Conservation (phyloP, 2,113 vertebrate species). For the Sylvicapra grimmia region DNA sequence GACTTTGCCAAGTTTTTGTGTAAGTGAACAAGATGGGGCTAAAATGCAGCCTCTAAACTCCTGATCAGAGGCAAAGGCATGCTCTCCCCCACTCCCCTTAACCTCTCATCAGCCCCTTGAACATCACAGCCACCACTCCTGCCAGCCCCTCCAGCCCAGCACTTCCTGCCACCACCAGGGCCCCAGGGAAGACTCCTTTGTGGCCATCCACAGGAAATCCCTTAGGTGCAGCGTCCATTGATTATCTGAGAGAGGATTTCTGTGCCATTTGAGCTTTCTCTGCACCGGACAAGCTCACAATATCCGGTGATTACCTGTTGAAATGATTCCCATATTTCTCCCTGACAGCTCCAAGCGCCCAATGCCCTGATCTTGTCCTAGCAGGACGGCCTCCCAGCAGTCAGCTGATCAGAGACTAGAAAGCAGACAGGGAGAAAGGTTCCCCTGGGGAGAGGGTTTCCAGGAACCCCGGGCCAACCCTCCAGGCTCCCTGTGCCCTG, state of each 20-base stretch:
- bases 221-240: not conserved
- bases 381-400: not conserved
- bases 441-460: not conserved
- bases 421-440: not conserved
- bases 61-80: not conserved
- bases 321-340: conserved; percentile 63
- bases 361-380: not conserved
- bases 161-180: not conserved
- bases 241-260: not conserved
- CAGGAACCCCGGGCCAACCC: not conserved
- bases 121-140: not conserved
- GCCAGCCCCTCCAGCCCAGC: not conserved
- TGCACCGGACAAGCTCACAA: conserved; percentile 19
- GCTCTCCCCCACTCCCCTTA: not conserved
- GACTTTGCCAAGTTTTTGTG: not conserved
- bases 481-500: not conserved
- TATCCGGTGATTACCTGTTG: conserved; percentile 49
- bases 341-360: conserved; percentile 61
- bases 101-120: too few relatives aligned
- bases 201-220: not conserved
- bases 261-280: not conserved
- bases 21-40: not conserved
- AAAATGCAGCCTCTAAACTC: not conserved
- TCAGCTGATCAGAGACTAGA: not conserved
- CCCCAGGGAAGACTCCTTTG: not conserved